Evolutionary conservation across 2,888 invertebrate species (phyloP).

Genomic region (Xylocampa areola): DNA sequence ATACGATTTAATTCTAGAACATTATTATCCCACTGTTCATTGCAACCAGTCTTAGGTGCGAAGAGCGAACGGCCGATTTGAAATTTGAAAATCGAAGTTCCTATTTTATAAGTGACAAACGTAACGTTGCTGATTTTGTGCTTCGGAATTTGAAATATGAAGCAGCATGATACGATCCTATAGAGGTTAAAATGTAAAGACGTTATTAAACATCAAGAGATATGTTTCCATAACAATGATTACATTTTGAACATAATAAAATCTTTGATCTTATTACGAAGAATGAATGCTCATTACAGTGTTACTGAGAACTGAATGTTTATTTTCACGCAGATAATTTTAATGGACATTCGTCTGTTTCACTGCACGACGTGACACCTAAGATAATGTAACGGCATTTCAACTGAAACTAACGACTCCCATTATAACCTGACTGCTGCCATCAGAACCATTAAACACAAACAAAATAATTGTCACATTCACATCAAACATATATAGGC

Average conservation of each 20-base stretch:
- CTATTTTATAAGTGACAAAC: slow-evolving; percentile 19
- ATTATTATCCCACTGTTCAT: slow-evolving; percentile 77
- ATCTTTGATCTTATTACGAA: slow-evolving; percentile 62
- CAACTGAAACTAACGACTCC: slow-evolving; percentile 62
- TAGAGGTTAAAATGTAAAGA: slow-evolving; percentile 24
- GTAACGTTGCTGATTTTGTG: not conserved
- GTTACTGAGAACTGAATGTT: slow-evolving; percentile 69
- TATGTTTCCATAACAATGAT: slow-evolving; percentile 45
- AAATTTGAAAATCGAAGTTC: slow-evolving; percentile 38
- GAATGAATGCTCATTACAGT: slow-evolving; percentile 57
- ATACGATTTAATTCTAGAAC: slow-evolving; percentile 85
- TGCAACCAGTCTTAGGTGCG: slow-evolving; percentile 53
- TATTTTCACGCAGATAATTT: slow-evolving; percentile 71
- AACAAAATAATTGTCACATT: slow-evolving; percentile 63
- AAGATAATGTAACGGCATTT: slow-evolving; percentile 63
- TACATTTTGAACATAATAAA: slow-evolving; percentile 52
- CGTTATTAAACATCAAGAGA: slow-evolving; percentile 43
- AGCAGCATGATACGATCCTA: slow-evolving; percentile 4
- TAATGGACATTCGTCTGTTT: slow-evolving; percentile 69
- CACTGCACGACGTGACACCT: slow-evolving; percentile 66
- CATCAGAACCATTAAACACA: slow-evolving; percentile 56
- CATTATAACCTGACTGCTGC: slow-evolving; percentile 60
- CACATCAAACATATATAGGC: slow-evolving; percentile 68
- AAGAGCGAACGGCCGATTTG: slow-evolving; percentile 24
- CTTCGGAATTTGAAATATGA: slow-evolving; percentile 8